Evolutionary conservation across 1,140 invertebrate species (phyloP), one percentile per base, ranked within the genome.

Genomic region (Lanistes nyassanus): DNA sequence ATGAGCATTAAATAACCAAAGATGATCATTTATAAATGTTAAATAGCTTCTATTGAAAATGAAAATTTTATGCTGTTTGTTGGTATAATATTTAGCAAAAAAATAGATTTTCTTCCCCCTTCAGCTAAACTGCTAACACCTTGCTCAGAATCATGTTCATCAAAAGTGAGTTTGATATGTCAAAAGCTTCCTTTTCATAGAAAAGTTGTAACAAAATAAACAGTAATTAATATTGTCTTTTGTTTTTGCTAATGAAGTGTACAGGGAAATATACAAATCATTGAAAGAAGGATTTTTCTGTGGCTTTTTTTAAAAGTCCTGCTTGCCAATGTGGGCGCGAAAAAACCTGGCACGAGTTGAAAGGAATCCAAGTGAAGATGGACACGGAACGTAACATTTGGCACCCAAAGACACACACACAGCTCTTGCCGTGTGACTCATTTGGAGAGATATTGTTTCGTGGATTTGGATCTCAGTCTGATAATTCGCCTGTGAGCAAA

Each of bases 401-500:
- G 79, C 70, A 81, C 56, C 66, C 55, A n/a, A 67, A 83, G 21
- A 81, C 77, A 62, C 80, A 85, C 74, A 85, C 82, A 26, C 62
- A 68, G 16, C 37, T 42, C 47, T 53, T 77, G 26, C 68, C 76
- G n/a, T 79, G 82, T 71, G 81, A 83, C 69, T 84, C 84, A 1
- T 87, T 85, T 77, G 85, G 84, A 47, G 83, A 85, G 67, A 86
- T 88, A 58, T 71, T 77, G 47, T 88, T 88, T 74, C 62, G 77
- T 39, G 87, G 87, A 29, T 87, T 84, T 76, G 86, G 86, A 13
- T 78, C 79, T 71, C 83, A 85, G 70, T 37, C 70, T 60, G 6
- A n/a, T 19, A 72, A 72, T 29, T 67, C 62, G 3, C 62, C 62
- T 29, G 62, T 65, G 31, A 36, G 62, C 23, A 31, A 11, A 53